Conservation (phyloP, 2,113 vertebrate genomes). For the Eulacestoma nigropectus region DNA sequence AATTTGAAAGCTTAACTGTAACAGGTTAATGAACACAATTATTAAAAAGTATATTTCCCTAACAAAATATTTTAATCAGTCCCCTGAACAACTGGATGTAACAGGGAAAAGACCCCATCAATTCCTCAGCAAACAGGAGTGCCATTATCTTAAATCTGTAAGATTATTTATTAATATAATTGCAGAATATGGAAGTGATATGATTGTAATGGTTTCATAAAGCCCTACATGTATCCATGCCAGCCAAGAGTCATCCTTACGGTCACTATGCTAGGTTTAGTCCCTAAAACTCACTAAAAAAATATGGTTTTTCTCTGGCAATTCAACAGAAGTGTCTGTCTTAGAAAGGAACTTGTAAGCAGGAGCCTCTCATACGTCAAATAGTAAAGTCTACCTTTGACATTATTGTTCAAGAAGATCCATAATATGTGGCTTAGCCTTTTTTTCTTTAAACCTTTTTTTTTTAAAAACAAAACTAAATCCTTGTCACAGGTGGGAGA, state of each 20-base stretch:
- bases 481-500: background rate
- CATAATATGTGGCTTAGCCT: background rate
- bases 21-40: background rate
- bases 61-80: background rate
- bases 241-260: background rate
- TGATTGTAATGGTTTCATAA: background rate
- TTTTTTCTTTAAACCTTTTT: background rate
- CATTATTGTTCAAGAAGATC: background rate
- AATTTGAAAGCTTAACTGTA: background rate
- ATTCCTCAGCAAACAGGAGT: background rate
- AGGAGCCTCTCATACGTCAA: background rate
- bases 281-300: background rate
- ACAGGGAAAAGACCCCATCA: background rate
- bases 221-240: background rate
- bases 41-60: background rate
- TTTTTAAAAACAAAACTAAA: background rate
- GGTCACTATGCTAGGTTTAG: background rate
- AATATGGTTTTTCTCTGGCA: accelerated
- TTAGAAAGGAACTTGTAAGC: background rate
- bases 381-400: background rate
- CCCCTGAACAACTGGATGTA: background rate
- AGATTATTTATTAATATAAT: background rate
- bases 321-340: background rate
- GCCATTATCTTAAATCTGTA: background rate
- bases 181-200: background rate